Evolutionary conservation across 1,140 invertebrate species (phyloP).

Genomic region (Drosophila fuyamai): DNA sequence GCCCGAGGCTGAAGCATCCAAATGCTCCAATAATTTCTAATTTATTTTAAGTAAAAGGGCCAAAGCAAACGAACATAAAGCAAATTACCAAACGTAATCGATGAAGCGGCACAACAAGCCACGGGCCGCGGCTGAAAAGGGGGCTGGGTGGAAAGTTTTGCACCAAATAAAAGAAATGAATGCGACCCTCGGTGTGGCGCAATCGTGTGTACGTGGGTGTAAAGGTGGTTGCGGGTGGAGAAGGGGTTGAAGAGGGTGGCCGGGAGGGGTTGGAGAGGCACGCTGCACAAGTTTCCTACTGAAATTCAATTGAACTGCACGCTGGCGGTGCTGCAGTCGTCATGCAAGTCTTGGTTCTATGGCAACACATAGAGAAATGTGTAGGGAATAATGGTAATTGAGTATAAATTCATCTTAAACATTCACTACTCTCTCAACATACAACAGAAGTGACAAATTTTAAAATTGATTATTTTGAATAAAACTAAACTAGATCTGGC

Average conservation of each 20-base stretch:
- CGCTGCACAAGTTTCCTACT: slow-evolving; percentile 43
- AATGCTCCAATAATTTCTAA: slow-evolving; percentile 80
- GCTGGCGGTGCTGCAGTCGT: slow-evolving; percentile 31
- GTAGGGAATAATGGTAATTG: no score
- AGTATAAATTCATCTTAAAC: no score
- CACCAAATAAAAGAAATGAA: slow-evolving; percentile 54
- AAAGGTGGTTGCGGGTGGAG: no score
- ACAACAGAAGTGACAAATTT: no score
- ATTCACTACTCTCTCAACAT: no score
- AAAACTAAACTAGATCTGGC: no score
- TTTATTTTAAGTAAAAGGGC: slow-evolving; percentile 71
- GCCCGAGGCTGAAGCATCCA: slow-evolving; percentile 29
- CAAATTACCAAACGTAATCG: slow-evolving; percentile 72
- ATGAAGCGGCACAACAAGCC: slow-evolving; percentile 61
- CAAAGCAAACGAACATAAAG: slow-evolving; percentile 71
- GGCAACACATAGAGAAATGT: not conserved
- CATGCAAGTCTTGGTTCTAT: slow-evolving; percentile 6
- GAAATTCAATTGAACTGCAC: slow-evolving; percentile 72
- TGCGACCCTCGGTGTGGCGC: slow-evolving; percentile 17
- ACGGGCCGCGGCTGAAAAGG: slow-evolving; percentile 16
- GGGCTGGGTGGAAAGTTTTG: slow-evolving; percentile 53
- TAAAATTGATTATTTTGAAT: no score
- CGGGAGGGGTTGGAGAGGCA: not conserved
- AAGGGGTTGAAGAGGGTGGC: slow-evolving; percentile 5
- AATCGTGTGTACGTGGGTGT: slow-evolving; percentile 3